Conservation (phyloP, 2,113 vertebrate genomes). For the Callocephalon fimbriatum region DNA sequence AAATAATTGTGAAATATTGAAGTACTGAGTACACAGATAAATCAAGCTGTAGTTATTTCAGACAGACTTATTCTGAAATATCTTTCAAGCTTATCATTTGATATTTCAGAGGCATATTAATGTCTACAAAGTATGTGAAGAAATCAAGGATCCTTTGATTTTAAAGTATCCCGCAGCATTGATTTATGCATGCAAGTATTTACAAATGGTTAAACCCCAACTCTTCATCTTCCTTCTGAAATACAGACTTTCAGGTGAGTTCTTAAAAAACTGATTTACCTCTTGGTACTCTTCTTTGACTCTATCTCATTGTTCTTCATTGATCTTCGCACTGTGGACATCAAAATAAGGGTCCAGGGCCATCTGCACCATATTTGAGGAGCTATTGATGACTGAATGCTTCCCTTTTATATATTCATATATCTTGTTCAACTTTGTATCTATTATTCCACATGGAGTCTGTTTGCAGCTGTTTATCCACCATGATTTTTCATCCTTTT, state of each 20-base stretch:
- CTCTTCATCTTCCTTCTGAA: not conserved
- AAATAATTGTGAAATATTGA: not conserved
- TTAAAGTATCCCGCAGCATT: not conserved
- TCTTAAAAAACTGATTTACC: not conserved
- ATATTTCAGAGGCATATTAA: not conserved
- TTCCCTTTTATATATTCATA: not conserved
- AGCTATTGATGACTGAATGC: not conserved
- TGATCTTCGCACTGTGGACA: not conserved
- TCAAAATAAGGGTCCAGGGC: not conserved
- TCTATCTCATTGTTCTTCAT: not conserved
- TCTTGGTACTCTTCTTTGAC: not conserved
- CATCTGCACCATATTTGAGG: not conserved
- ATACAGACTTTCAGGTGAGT: not conserved
- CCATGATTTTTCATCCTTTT: not conserved
- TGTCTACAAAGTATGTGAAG: not conserved
- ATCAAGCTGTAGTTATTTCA: not conserved
- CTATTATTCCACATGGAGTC: not conserved
- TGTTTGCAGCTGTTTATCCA: not conserved
- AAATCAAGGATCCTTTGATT: not conserved
- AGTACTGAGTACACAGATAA: not conserved
- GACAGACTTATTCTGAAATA: not conserved
- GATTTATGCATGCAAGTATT: not conserved
- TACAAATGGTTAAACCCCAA: not conserved
- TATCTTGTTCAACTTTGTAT: not conserved
- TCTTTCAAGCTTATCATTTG: not conserved